Percentiles rank a stretch among this genome's conserved stretches.
Evolutionary conservation across 2,797 vertebrate species (phyloP).

Genomic region (Coregonus suidteri): DNA sequence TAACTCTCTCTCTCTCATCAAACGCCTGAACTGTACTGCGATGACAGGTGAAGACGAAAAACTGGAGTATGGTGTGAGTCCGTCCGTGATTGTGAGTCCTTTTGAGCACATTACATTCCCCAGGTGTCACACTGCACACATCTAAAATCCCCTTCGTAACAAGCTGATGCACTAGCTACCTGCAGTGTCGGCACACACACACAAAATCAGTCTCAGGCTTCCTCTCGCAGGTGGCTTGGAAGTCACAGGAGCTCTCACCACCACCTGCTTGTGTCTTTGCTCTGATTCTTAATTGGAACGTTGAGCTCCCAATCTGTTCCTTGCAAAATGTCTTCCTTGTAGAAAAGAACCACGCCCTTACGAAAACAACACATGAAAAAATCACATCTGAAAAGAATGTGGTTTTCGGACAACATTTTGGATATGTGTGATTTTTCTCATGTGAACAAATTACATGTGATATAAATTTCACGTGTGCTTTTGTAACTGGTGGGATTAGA

Average conservation of each 20-base stretch:
- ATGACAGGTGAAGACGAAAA: background rate
- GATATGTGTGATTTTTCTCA: too few relatives aligned
- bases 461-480: too few relatives aligned
- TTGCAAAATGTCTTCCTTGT: constrained; percentile 5
- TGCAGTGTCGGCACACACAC: background rate
- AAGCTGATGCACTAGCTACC: background rate
- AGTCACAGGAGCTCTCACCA: background rate
- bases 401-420: too few relatives aligned
- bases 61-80: background rate
- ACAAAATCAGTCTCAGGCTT: background rate
- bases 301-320: constrained; percentile 31
- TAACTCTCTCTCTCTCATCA: too few relatives aligned
- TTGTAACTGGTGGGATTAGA: too few relatives aligned
- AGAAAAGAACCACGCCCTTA: background rate
- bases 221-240: constrained; percentile 5
- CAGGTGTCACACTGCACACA: background rate
- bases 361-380: too few relatives aligned
- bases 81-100: background rate
- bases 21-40: background rate
- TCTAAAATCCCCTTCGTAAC: background rate
- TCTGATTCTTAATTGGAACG: constrained; percentile 21
- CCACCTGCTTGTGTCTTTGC: constrained; percentile 7
- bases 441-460: too few relatives aligned
- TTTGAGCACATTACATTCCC: background rate
- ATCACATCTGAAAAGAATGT: too few relatives aligned